A percentile compares a stretch with the other conserved stretches of the same genome.
Conservation (phyloP, 2,797 vertebrate genomes). For the Xenops minutus region DNA sequence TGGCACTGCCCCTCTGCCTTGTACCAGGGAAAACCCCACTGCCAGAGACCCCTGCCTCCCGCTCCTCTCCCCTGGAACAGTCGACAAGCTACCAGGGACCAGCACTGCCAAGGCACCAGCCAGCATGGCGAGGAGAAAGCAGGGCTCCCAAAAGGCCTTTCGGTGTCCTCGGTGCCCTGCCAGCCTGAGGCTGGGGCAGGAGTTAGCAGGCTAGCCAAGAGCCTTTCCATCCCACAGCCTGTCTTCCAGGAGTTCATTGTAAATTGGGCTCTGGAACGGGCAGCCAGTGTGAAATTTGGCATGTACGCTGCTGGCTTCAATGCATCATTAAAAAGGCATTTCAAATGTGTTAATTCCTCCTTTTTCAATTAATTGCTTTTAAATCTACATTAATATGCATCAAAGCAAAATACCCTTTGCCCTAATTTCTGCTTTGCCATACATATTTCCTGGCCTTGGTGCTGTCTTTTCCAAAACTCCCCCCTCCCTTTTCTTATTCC, state of each 20-base stretch:
- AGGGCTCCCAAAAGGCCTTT: neutral
- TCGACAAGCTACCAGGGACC: neutral
- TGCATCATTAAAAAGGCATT: slow-evolving; percentile 62
- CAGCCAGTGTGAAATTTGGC: slow-evolving; percentile 49
- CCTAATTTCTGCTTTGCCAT: slow-evolving; percentile 39
- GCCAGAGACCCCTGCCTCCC: fast-evolving
- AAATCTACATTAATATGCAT: slow-evolving; percentile 19
- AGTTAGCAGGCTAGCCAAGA: neutral
- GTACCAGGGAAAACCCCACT: fast-evolving
- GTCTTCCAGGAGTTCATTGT: slow-evolving; percentile 28
- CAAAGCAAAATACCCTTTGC: slow-evolving; percentile 14
- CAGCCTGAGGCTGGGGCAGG: neutral
- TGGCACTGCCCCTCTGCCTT: fast-evolving
- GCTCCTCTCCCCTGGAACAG: fast-evolving
- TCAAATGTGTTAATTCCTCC: slow-evolving; percentile 56
- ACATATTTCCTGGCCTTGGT: neutral
- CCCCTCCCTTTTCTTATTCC: neutral
- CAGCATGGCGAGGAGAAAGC: fast-evolving
- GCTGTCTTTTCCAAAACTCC: neutral
- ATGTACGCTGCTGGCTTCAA: neutral
- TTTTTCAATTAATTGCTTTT: slow-evolving; percentile 56
- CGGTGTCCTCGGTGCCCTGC: neutral
- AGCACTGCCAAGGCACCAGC: neutral
- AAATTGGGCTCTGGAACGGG: neutral
- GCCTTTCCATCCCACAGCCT: neutral